Conservation (phyloP, 2,113 vertebrate genomes). For the Copsychus sechellarum region DNA sequence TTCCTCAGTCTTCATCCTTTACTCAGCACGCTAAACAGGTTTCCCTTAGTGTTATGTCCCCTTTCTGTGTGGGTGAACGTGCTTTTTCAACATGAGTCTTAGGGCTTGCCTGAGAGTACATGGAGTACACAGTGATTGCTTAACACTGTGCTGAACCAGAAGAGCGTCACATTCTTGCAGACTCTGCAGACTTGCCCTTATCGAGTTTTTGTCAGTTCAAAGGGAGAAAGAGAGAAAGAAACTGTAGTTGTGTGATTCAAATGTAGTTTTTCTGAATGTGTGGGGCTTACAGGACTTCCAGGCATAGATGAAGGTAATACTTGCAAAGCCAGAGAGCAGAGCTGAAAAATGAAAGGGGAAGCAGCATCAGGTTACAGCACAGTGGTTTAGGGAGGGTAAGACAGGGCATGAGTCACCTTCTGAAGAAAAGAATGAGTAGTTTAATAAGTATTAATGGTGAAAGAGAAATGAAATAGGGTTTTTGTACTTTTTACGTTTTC, state of each 20-base stretch:
- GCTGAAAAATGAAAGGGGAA: background rate
- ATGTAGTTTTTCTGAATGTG: background rate
- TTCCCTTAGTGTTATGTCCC: background rate
- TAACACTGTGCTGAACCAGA: background rate
- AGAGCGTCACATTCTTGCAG: background rate
- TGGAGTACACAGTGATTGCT: background rate
- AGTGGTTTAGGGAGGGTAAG: background rate
- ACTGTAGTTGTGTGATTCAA: background rate
- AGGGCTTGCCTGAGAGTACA: background rate
- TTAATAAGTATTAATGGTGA: background rate
- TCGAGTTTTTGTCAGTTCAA: background rate
- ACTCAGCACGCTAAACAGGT: background rate
- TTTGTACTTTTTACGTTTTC: background rate
- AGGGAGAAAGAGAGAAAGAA: background rate
- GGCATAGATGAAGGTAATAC: background rate
- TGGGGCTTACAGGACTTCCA: background rate
- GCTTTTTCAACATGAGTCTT: background rate
- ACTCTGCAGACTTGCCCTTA: background rate
- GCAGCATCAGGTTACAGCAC: background rate
- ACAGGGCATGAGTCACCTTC: background rate
- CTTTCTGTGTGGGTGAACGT: background rate
- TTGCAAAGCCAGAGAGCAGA: background rate
- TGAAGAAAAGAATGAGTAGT: background rate
- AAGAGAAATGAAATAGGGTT: background rate
- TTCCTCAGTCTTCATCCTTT: conserved; percentile 22